Evolutionary conservation across 92 coral and sea anemone genomes (phyloP).

Genomic region (Virgularia gustaviana): DNA sequence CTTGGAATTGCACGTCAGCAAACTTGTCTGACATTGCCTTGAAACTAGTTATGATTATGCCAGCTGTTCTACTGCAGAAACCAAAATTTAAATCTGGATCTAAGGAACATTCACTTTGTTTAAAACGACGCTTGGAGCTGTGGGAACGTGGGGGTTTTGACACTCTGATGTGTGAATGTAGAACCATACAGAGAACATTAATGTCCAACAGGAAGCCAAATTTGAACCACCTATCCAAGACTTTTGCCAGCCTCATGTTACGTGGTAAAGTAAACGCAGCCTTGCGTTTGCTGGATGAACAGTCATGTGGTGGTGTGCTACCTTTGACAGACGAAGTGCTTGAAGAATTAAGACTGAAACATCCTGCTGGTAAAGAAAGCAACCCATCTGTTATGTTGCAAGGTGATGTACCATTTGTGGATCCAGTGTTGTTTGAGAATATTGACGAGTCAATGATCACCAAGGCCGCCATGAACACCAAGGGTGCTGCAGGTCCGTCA

Average conservation of each 20-base stretch:
- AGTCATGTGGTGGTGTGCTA: slow-evolving; percentile 31
- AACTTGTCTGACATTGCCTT: slow-evolving; percentile 40
- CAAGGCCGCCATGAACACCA: slow-evolving; percentile 29
- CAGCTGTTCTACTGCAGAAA: slow-evolving; percentile 59
- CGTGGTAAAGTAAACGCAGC: slow-evolving; percentile 50
- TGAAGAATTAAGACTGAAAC: slow-evolving; percentile 46
- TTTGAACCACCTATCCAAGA: slow-evolving; percentile 31
- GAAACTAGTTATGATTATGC: slow-evolving; percentile 53
- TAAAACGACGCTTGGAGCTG: slow-evolving; percentile 37
- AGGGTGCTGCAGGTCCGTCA: slow-evolving; percentile 12
- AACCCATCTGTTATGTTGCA: slow-evolving; percentile 33
- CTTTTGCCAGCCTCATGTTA: slow-evolving; percentile 27
- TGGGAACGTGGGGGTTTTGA: slow-evolving; percentile 43
- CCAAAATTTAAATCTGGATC: slow-evolving; percentile 56
- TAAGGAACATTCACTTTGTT: slow-evolving; percentile 41
- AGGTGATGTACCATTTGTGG: slow-evolving; percentile 29
- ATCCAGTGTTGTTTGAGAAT: slow-evolving; percentile 28
- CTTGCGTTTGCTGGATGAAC: slow-evolving; percentile 26
- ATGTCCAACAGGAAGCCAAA: slow-evolving; percentile 21
- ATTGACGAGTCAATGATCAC: slow-evolving; percentile 28
- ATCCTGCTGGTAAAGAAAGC: slow-evolving; percentile 40
- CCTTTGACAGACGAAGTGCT: slow-evolving; percentile 35
- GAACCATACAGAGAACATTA: slow-evolving; percentile 40
- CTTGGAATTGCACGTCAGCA: slow-evolving; percentile 38
- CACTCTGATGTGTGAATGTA: slow-evolving; percentile 38